Evolutionary conservation across 2,113 vertebrate species (phyloP), one percentile per base, ranked within the genome.

Genomic region (Ptilonorhynchus violaceus): DNA sequence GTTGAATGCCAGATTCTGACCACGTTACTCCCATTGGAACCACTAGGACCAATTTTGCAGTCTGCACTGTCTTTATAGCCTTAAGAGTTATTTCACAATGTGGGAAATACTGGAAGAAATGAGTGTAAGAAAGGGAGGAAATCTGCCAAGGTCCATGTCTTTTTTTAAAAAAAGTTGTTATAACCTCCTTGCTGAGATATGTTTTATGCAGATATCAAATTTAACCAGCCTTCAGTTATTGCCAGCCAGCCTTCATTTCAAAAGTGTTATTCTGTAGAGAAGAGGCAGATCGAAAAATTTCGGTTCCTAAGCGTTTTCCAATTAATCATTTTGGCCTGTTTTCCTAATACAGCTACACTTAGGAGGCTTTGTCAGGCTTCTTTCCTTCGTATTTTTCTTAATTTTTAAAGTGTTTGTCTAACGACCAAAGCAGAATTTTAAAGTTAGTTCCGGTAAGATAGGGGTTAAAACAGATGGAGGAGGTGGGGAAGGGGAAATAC

Each of bases 81-180:
- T 96, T 68, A 85, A 59, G 77, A 87, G 18, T 72, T 94, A 93
- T 94, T 96, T 96, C 25, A 24, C 84, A 92, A 89, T 91, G 47
- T 86, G 88, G 88, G 83, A 92, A 97, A 91, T 84, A 93, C 50
- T 92, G 91, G 92, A 89, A 95, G 88, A 91, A 91, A 53, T 83
- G 62, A 93, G 49, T 76, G 33, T 46, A 91, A 79, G 81, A 85
- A 93, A 89, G 49, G 62, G 62, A 75, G 85, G 53, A 89, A 85
- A 88, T 62, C 58, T 94, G 87, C 86, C 93, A 93, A 55, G 7
- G 59, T 87, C 73, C 41, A 22, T 60, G 62, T 67, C 44, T 85
- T 88, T 90, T 81, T 52, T 2, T n/a, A n/a, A 8, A 74, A 86
- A 85, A 76, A 63, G 35, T 68, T 82, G 11, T 63, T 93, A 60